phyloP scores from a whole-genome alignment of 2,113 vertebrate genomes.

The Heterochromis multidens region DNA sequence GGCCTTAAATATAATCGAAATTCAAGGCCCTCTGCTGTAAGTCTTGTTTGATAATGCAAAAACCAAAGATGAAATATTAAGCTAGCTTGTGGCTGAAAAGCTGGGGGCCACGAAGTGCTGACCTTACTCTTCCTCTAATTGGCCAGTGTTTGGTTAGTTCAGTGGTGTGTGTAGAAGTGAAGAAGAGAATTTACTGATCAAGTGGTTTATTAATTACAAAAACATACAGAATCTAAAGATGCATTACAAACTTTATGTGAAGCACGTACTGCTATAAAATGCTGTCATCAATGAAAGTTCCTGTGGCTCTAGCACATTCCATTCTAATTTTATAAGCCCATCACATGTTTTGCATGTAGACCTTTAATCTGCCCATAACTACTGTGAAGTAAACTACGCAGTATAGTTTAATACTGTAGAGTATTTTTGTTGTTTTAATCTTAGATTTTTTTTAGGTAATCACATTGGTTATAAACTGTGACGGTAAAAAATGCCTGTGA shows the following conservation, averaged over 20 bases:
- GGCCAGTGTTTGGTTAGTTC: not conserved
- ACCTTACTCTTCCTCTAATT: not conserved
- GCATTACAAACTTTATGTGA: not conserved
- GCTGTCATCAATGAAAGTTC: not conserved
- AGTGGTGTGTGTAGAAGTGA: not conserved
- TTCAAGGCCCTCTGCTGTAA: not conserved
- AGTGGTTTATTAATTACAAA: not conserved
- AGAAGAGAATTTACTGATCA: not conserved
- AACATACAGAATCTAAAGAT: not conserved
- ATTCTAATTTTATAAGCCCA: not conserved
- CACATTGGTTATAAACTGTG: not conserved
- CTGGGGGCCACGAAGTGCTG: not conserved
- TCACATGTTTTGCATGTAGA: slow-evolving; percentile 21
- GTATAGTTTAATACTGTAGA: not conserved
- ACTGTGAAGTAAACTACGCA: not conserved
- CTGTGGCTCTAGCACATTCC: not conserved
- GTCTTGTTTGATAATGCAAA: not conserved
- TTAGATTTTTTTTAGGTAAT: not conserved
- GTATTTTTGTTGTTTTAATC: not conserved
- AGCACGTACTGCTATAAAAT: not conserved
- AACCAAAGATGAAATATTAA: not conserved
- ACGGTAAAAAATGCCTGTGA: not conserved
- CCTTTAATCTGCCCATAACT: not conserved
- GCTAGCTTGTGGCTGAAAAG: not conserved
- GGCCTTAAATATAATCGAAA: not conserved